phyloP scores from a whole-genome alignment of 1,140 invertebrate species.

The Diachasmimorpha longicaudata region DNA sequence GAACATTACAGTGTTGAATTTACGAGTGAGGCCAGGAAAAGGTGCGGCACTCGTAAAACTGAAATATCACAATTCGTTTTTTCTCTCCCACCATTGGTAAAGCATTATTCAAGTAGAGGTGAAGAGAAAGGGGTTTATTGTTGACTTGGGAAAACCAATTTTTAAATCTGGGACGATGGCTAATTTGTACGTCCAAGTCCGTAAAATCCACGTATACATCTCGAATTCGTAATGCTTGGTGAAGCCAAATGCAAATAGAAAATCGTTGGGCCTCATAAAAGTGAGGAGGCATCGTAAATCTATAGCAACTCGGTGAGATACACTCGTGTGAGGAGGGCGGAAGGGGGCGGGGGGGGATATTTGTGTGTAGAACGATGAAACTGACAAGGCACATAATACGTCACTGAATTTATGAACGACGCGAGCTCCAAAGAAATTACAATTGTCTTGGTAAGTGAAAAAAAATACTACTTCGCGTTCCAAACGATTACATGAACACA shows the following conservation, averaged over 20 bases:
- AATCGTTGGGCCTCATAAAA: background rate
- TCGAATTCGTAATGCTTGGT: background rate
- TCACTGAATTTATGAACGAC: background rate
- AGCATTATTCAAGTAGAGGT: background rate
- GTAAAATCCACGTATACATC: background rate
- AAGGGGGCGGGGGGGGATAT: no score
- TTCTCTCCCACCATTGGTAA: background rate
- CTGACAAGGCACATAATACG: background rate
- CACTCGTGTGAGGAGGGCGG: no score
- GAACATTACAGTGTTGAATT: background rate
- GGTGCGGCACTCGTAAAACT: conserved; percentile 8
- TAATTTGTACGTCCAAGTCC: background rate
- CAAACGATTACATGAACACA: no score
- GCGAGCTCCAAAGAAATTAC: background rate
- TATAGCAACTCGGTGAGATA: background rate
- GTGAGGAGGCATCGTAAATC: background rate
- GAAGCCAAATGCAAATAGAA: background rate
- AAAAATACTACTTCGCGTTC: no score
- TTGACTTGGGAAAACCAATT: background rate
- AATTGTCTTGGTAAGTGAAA: background rate
- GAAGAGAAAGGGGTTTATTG: background rate
- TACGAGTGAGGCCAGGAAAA: conserved; percentile 3
- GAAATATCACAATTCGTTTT: conserved; percentile 1
- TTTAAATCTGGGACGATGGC: background rate
- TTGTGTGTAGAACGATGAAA: background rate